A percentile compares a stretch with the other conserved stretches of the same genome.
Evolutionary conservation across 2,797 vertebrate genomes (phyloP).

Genomic region (Naso thynnoides): DNA sequence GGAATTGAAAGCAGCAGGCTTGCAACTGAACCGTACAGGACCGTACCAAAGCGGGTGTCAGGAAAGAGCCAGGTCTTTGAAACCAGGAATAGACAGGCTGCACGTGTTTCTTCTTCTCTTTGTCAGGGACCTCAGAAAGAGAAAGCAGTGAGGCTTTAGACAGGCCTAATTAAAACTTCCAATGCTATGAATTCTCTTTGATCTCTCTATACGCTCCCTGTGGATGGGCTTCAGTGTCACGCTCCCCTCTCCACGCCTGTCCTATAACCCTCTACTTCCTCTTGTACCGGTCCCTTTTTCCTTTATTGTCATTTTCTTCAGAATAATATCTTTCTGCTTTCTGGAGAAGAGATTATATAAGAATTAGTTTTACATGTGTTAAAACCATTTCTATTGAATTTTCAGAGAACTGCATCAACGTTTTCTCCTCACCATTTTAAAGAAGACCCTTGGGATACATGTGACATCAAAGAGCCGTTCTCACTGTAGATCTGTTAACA

Average conservation of each 20-base stretch:
- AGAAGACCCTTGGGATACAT: conserved; percentile 27
- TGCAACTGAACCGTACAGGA: conserved; percentile 46
- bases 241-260: conserved; percentile 36
- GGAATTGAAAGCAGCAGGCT: conserved; percentile 8
- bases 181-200: conserved; percentile 63
- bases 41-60: conserved; percentile 48
- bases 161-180: conserved; percentile 74
- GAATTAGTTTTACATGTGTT: conserved; percentile 16
- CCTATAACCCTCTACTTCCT: conserved; percentile 31
- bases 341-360: background rate
- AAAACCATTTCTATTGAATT: conserved; percentile 32
- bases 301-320: conserved; percentile 34
- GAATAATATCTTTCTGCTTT: conserved; percentile 15
- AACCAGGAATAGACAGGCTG: conserved; percentile 51
- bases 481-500: conserved; percentile 22
- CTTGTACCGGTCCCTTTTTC: conserved; percentile 5
- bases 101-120: conserved; percentile 43
- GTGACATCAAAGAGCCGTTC: conserved; percentile 38
- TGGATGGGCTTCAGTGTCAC: conserved; percentile 44
- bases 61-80: conserved; percentile 60
- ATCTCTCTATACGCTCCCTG: conserved; percentile 53
- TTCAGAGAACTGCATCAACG: conserved; percentile 23
- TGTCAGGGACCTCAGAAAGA: conserved; percentile 59
- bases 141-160: conserved; percentile 57
- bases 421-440: conserved; percentile 22